A percentile compares a stretch with the other conserved stretches of the same genome.
Evolutionary conservation across 2,113 vertebrate species (phyloP).

Genomic region (Boulengeromyrus knoepffleri): DNA sequence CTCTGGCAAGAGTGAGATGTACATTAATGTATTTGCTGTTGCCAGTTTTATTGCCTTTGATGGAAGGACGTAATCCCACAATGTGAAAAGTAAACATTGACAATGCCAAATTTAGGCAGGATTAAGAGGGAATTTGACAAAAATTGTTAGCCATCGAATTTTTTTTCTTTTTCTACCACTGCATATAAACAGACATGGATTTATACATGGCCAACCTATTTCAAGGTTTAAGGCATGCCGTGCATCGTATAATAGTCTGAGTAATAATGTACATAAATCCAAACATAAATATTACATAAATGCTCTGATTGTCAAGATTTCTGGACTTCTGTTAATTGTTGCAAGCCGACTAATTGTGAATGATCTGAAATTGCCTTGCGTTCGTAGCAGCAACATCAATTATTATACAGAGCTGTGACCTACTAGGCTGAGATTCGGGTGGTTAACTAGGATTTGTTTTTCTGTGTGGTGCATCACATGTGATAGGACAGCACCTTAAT

Average conservation of each 20-base stretch:
- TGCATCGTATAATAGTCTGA: not conserved
- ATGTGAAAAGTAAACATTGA: not conserved
- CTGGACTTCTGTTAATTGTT: not conserved
- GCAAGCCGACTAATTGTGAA: not conserved
- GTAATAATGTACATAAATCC: not conserved
- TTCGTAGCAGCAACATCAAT: not conserved
- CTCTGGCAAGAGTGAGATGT: not conserved
- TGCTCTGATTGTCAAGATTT: not conserved
- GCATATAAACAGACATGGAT: not conserved
- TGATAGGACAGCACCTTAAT: not conserved
- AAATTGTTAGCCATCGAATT: not conserved
- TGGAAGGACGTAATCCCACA: not conserved
- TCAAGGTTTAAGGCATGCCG: not conserved
- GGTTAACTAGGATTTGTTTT: not conserved
- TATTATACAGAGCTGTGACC: not conserved
- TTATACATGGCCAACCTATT: not conserved
- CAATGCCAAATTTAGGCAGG: not conserved
- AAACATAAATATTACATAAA: not conserved
- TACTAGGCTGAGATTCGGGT: not conserved
- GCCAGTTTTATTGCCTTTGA: not conserved
- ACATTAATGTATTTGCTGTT: not conserved
- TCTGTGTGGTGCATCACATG: not conserved
- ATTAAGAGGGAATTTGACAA: not conserved
- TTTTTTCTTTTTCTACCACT: not conserved
- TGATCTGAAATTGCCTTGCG: not conserved